Evolutionary conservation across 2,797 vertebrate species (phyloP).

Genomic region (Coreius guichenoti): DNA sequence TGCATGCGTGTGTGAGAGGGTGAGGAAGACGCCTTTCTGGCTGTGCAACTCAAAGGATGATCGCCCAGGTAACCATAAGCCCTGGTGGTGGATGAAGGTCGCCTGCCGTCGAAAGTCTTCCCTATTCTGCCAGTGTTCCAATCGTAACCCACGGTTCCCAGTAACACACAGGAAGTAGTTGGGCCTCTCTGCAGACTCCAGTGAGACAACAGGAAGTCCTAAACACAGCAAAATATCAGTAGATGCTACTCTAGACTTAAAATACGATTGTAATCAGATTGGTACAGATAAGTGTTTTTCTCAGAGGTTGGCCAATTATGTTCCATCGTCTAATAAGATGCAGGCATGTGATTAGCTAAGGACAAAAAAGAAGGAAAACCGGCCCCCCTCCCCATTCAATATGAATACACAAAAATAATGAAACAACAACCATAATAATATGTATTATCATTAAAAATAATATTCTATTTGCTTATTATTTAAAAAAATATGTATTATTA

Average conservation of each 20-base stretch:
- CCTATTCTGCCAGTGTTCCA: constrained; percentile 87
- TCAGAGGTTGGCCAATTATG: background rate
- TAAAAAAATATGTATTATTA: no score
- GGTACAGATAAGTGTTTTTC: background rate
- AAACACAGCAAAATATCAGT: constrained; percentile 5
- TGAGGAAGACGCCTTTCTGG: constrained; percentile 91
- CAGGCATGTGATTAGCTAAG: background rate
- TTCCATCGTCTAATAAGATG: background rate
- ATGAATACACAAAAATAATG: no score
- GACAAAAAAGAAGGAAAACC: background rate
- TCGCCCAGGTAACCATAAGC: constrained; percentile 89
- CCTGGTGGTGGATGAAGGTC: constrained; percentile 93
- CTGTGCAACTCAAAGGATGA: constrained; percentile 89
- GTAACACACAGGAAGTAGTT: constrained; percentile 91
- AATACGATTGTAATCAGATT: background rate
- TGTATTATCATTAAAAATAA: no score
- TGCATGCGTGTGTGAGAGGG: constrained; percentile 78
- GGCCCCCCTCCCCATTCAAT: no score
- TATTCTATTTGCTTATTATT: no score
- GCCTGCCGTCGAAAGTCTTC: constrained; percentile 82
- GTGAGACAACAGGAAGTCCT: constrained; percentile 88
- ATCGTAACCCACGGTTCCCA: constrained; percentile 75
- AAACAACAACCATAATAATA: no score
- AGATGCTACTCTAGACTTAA: background rate
- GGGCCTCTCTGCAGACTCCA: constrained; percentile 96